Conservation (phyloP, 2,797 vertebrate species). For the Antrozous pallidus region DNA sequence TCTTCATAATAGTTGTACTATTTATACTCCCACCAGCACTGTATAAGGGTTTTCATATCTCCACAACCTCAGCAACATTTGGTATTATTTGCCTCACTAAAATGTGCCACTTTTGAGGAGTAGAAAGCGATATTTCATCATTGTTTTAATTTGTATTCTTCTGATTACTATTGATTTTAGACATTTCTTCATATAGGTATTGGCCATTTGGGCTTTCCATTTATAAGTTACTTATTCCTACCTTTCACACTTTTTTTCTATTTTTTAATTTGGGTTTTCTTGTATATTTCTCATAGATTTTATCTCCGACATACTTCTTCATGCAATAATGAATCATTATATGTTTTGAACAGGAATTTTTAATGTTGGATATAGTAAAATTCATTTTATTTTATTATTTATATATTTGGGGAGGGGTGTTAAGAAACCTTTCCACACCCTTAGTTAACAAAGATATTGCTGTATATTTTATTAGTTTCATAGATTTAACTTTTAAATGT, state of each 20-base stretch:
- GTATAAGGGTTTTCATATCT: background rate
- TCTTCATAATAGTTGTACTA: background rate
- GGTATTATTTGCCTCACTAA: background rate
- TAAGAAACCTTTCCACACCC: background rate
- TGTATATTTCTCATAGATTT: background rate
- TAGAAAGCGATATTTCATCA: background rate
- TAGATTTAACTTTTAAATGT: background rate
- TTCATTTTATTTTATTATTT: background rate
- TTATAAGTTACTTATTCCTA: background rate
- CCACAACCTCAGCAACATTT: background rate
- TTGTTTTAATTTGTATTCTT: background rate
- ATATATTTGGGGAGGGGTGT: background rate
- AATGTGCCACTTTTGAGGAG: background rate
- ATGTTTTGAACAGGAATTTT: background rate
- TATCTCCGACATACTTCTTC: background rate
- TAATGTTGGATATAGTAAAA: background rate
- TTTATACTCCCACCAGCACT: background rate
- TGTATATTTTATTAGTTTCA: background rate
- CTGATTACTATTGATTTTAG: background rate
- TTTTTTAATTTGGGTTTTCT: background rate
- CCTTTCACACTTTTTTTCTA: background rate
- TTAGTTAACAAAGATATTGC: slow-evolving; percentile 19
- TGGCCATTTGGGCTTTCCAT: background rate
- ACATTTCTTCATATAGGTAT: background rate
- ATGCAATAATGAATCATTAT: background rate